phyloP scores from a whole-genome alignment of 1,140 invertebrate species.

The Anastrepha ludens region DNA sequence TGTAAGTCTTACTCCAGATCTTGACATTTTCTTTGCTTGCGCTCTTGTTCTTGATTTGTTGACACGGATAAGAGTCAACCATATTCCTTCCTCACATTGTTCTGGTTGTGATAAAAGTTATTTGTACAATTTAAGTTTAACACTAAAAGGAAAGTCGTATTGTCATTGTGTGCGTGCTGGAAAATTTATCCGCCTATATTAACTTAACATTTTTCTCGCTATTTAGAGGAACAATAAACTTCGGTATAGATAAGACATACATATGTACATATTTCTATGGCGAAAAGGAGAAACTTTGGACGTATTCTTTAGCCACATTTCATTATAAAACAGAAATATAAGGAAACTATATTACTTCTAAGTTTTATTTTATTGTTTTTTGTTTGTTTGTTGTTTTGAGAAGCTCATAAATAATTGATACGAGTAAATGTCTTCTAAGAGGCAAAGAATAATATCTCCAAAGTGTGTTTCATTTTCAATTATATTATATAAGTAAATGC shows the following conservation, averaged over 20 bases:
- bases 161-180: background rate
- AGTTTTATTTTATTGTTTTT: background rate
- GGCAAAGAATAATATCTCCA: background rate
- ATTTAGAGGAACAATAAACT: slow-evolving; percentile 8
- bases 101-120: slow-evolving; percentile 23
- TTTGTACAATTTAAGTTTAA: slow-evolving; percentile 41
- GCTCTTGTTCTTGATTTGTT: slow-evolving; percentile 11
- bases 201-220: slow-evolving; percentile 34
- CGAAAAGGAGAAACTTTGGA: background rate
- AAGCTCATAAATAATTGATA: background rate
- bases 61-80: background rate
- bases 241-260: background rate
- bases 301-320: background rate
- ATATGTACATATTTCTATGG: background rate
- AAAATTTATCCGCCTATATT: slow-evolving; percentile 18
- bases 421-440: background rate
- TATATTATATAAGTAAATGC: too few relatives aligned
- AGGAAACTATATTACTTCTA: background rate
- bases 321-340: background rate
- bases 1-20: background rate
- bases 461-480: too few relatives aligned
- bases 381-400: background rate
- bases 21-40: background rate
- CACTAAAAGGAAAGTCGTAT: background rate
- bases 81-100: background rate